These are phyloP conservation scores for Xestia xanthographa DNA, from an alignment of 2,888 invertebrate genomes.

Conservation along the genomic window DNA sequence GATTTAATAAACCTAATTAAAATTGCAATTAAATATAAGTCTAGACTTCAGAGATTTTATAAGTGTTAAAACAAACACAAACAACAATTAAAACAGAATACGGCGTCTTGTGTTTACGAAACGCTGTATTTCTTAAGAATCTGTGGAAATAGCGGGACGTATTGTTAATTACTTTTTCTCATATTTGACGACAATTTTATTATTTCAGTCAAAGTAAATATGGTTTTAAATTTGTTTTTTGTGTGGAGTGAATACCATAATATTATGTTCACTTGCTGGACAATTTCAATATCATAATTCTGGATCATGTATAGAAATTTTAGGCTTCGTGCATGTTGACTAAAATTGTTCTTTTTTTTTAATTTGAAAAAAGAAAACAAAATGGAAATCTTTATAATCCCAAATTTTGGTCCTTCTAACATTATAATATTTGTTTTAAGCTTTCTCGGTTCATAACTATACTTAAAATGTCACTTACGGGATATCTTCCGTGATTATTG, in stretches of 20 bases:
- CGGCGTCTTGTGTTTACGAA: background rate
- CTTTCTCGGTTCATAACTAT: too few species aligned
- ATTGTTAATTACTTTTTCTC: background rate
- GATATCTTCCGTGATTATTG: too few species aligned
- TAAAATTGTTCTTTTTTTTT: too few species aligned
- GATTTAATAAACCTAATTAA: background rate
- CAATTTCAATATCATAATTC: too few species aligned
- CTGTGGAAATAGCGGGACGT: background rate
- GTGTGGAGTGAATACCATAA: background rate
- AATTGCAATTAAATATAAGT: background rate
- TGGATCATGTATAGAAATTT: too few species aligned
- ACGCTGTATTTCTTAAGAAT: background rate
- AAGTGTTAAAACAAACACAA: background rate
- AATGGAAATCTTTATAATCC: too few species aligned
- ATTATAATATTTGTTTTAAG: too few species aligned
- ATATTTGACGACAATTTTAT: background rate
- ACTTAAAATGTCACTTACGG: too few species aligned
- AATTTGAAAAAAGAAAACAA: too few species aligned
- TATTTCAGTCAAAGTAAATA: background rate
- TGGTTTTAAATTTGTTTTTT: background rate
- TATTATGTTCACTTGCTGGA: too few species aligned
- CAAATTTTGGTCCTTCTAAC: too few species aligned
- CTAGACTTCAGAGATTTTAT: background rate
- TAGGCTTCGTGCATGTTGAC: too few species aligned
- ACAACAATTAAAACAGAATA: slow-evolving; percentile 8